A percentile compares a stretch with the other conserved stretches of the same genome.
These are phyloP conservation scores for Coregonus clupeaformis DNA, from an alignment of 2,113 vertebrate genomes.

Conservation along the genomic window DNA sequence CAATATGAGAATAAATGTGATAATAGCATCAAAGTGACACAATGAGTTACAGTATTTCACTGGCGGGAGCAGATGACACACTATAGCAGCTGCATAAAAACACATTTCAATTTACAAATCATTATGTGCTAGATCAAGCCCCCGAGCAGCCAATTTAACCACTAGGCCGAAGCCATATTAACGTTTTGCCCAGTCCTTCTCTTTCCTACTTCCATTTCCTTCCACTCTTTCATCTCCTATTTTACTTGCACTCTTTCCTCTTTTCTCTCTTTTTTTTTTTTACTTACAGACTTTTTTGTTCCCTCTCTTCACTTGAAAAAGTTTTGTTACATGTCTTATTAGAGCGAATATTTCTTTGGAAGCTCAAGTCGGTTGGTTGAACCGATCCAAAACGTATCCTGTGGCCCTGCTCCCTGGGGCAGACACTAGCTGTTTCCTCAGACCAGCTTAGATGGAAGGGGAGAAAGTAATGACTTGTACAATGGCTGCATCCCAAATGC, in stretches of 20 bases:
- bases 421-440: slow-evolving; percentile 64
- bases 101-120: slow-evolving; percentile 37
- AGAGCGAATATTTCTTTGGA: slow-evolving; percentile 68
- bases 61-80: slow-evolving; percentile 25
- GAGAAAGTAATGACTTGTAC: slow-evolving; percentile 80
- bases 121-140: slow-evolving; percentile 31
- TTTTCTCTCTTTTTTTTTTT: not conserved
- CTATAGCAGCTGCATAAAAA: slow-evolving; percentile 34
- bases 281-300: not conserved
- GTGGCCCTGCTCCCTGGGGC: slow-evolving; percentile 68
- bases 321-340: slow-evolving; percentile 57
- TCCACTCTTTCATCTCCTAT: slow-evolving; percentile 3
- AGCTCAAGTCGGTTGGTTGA: slow-evolving; percentile 68
- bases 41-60: slow-evolving; percentile 40
- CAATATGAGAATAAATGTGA: slow-evolving; percentile 31
- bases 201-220: slow-evolving; percentile 8
- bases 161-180: not conserved
- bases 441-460: slow-evolving; percentile 73
- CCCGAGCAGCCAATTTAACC: slow-evolving; percentile 12
- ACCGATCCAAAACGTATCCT: slow-evolving; percentile 71
- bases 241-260: not conserved
- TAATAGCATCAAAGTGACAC: slow-evolving; percentile 50
- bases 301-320: slow-evolving; percentile 38
- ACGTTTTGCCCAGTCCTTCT: not conserved
- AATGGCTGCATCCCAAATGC: slow-evolving; percentile 22